Evolutionary conservation across 2,113 vertebrate genomes (phyloP).

Genomic region (Tiliqua scincoides): DNA sequence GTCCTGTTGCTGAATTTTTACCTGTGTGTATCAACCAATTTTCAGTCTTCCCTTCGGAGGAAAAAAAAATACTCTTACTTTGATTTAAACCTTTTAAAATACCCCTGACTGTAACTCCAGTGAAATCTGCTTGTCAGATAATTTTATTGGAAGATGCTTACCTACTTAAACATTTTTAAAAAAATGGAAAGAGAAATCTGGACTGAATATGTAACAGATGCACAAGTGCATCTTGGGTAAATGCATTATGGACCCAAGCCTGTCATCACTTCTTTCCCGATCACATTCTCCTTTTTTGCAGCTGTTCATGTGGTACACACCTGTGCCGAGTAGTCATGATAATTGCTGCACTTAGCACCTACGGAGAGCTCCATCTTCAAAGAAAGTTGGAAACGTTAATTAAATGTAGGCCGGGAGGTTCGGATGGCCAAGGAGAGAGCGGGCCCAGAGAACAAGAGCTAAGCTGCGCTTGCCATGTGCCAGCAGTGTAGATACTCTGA

Average conservation of each 20-base stretch:
- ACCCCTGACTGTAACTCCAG: background rate
- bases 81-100: background rate
- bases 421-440: background rate
- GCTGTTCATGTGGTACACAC: constrained; percentile 7
- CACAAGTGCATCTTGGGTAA: background rate
- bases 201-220: background rate
- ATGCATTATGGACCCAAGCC: background rate
- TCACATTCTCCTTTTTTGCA: constrained; percentile 13
- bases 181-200: background rate
- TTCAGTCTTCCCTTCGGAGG: background rate
- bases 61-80: background rate
- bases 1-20: background rate
- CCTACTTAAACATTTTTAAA: background rate
- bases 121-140: background rate
- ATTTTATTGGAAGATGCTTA: background rate
- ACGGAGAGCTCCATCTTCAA: constrained; percentile 14
- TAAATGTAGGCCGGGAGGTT: background rate
- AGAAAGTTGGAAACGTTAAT: constrained; percentile 12
- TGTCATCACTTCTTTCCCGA: background rate
- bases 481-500: background rate
- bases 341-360: background rate
- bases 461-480: background rate
- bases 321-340: constrained; percentile 3
- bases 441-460: background rate
- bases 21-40: background rate